Percentiles rank a stretch among this genome's conserved stretches.
These are phyloP conservation scores for Rousettus madagascariensis DNA, from an alignment of 2,797 vertebrate genomes.

Conservation along the genomic window DNA sequence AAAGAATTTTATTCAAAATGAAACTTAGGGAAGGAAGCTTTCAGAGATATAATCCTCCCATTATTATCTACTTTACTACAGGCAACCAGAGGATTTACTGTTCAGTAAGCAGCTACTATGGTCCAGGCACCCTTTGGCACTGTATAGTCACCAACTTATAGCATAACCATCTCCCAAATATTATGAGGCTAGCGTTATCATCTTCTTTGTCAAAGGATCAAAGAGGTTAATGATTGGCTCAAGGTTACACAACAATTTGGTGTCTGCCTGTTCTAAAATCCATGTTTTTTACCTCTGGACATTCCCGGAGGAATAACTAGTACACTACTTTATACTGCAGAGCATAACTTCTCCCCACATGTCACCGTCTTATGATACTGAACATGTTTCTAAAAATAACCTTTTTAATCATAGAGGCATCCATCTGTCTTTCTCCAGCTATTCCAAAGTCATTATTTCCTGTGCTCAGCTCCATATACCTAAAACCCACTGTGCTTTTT, in stretches of 20 bases:
- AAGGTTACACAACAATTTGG: neutral
- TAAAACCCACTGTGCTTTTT: slow-evolving; percentile 23
- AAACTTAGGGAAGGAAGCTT: neutral
- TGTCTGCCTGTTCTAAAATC: neutral
- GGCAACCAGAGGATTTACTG: neutral
- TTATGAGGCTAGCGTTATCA: neutral
- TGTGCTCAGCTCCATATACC: slow-evolving; percentile 9
- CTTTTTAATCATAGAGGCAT: slow-evolving; percentile 39
- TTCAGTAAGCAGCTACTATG: neutral
- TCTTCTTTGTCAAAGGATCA: neutral
- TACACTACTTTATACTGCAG: neutral
- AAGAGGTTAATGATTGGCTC: neutral
- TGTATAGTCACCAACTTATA: neutral
- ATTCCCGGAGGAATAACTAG: neutral
- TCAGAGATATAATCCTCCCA: neutral
- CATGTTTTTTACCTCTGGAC: neutral
- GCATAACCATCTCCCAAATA: neutral
- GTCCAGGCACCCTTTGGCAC: neutral
- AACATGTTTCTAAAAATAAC: slow-evolving; percentile 77
- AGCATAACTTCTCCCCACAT: slow-evolving; percentile 41
- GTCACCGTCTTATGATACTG: slow-evolving; percentile 58
- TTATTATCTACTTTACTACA: neutral
- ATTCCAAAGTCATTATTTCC: slow-evolving; percentile 52
- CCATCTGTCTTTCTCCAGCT: slow-evolving; percentile 67
- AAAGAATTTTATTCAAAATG: slow-evolving; percentile 16